Base-by-base conservation (phyloP, 1,140 invertebrate species). In the Ceratosolen fusciceps region DNA sequence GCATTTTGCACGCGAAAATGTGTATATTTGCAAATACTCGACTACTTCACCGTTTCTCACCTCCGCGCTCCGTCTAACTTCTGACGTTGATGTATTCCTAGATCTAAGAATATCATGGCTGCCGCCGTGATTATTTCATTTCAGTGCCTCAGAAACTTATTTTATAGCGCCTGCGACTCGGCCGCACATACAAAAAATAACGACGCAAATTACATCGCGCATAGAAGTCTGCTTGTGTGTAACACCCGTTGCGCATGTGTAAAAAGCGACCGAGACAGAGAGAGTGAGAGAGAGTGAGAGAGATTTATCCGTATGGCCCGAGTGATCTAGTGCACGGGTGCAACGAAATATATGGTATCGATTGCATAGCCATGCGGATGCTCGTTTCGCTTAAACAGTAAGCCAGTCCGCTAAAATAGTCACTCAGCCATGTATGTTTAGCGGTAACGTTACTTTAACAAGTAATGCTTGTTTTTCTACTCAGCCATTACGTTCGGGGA, bases 61-160 rank as follows among this genome's bases (percentile, higher is more conserved):
- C 39, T 26, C 26, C 37, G 37, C 34, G 34, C 37, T 43, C 37
- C 37, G 19, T 39, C 39, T 47, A 10, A 39, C 39, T 21, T 0
- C 29, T 24, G 58, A 62, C 73, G n/a, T 52, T 67, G 52, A 75
- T 67, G 60, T 26, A 75, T 74, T 74, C 58, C 21, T 31, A 70
- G 65, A 77, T 70, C 74, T 39, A 77, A 21, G 52, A 58, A 70
- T 77, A 70, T 77, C 34, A 49, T 29, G 26, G 56, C 73, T 74
- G 58, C 37, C 56, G 71, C 12, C 52, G 34, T 19, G 37, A n/a
- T 16, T 58, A 71, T 71, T 77, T 60, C 67, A 31, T 58, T 77
- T 58, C 54, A 60, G 60, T 71, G 52, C 19, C 56, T 49, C 5
- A 60, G 34, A 52, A 75, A 75, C 67, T 52, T 49, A 67, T 65